Evolutionary conservation across 2,797 vertebrate species (phyloP), one percentile per base, ranked within the genome.

Genomic region (Mergus octosetaceus): DNA sequence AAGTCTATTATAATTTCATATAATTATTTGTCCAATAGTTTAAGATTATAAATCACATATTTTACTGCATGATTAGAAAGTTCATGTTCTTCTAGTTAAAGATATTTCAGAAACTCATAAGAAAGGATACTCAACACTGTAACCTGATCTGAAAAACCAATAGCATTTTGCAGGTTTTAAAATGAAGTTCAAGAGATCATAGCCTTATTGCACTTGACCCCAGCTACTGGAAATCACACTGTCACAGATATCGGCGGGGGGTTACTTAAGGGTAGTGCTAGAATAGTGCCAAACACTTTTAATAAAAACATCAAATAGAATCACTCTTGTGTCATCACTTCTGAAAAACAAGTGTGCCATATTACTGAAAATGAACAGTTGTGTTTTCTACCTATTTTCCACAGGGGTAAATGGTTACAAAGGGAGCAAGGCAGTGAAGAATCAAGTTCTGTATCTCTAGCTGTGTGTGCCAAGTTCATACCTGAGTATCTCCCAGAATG

Each of bases 331-430:
- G 71, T 93, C 88, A 93, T 93, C 89, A 84, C 79, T 94, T 92
- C 71, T 18, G 84, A 79, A 88, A 91, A 91, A 79, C 62, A 71
- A 94, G 34, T 81, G 71, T 88, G 82, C 71, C 70, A 47, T 93
- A 79, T 76, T 73, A 82, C 94, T 94, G 90, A 92, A 97, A 94
- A 91, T 90, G 95, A 97, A 81, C 95, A 97, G 80, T 91, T 97
- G 95, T 96, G 94, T 93, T 96, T 96, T 93, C 92, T 94, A 96
- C 95, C 94, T 96, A 94, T 96, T 96, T 97, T 94, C 93, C 85
- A 83, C 87, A 81, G 85, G 92, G 91, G 72, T 84, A 94, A 95
- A 90, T 70, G 49, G 88, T 90, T 91, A 71, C 65, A 91, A 94
- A 96, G 70, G 85, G 88, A 94, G 94, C 47, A 45, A 70, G 79